A percentile compares a stretch with the other conserved stretches of the same genome.
Conservation (phyloP, 2,888 invertebrate genomes). For the Dolichomitus sp. region DNA sequence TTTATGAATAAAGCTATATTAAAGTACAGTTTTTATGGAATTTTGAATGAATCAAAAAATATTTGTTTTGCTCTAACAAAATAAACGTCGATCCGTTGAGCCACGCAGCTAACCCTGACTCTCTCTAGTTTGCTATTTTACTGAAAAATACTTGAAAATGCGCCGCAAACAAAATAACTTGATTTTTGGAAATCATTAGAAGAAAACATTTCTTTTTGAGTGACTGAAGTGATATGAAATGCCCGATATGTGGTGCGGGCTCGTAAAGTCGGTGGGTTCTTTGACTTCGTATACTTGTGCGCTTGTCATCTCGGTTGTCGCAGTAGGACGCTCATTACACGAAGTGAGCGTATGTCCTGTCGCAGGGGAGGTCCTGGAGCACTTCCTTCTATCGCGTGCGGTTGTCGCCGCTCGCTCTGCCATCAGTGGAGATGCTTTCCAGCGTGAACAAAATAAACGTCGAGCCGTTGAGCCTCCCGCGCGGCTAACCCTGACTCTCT, state of each 20-base stretch:
- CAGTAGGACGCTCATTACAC: constrained; percentile 31
- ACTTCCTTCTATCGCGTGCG: constrained; percentile 48
- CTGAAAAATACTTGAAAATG: no score
- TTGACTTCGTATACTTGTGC: constrained; percentile 6
- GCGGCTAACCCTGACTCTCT: constrained; percentile 75
- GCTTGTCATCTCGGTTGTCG: constrained; percentile 27
- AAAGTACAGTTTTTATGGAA: no score
- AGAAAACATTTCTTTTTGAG: no score
- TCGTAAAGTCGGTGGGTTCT: constrained; percentile 53
- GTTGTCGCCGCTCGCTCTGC: constrained; percentile 45
- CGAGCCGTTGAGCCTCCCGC: constrained; percentile 60
- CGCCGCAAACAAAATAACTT: no score
- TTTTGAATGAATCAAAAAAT: no score
- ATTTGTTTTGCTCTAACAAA: no score
- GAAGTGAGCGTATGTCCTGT: constrained; percentile 33
- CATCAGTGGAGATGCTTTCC: constrained; percentile 39
- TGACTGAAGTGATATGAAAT: no score
- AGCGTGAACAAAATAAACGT: constrained; percentile 54
- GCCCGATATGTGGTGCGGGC: constrained; percentile 11
- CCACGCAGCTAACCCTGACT: constrained; percentile 74
- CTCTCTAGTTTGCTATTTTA: constrained; percentile 64
- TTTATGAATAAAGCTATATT: no score
- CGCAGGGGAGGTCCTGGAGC: constrained; percentile 65
- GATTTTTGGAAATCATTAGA: no score
- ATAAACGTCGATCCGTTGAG: constrained; percentile 43